Base-by-base conservation (phyloP, 2,113 vertebrate genomes). In the Pitta sordida region DNA sequence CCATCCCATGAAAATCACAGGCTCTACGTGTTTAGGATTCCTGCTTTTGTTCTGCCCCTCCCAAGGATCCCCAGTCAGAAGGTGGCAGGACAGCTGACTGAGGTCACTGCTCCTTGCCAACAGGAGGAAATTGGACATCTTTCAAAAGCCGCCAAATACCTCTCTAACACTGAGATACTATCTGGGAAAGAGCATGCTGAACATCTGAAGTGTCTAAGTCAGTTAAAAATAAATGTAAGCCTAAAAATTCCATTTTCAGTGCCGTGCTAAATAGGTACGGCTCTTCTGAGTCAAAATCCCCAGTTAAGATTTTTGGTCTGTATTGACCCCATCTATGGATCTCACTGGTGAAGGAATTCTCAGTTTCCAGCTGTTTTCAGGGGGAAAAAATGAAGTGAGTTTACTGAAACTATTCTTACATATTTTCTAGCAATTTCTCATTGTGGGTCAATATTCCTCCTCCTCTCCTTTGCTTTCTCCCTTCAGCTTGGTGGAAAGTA, bases 91-190 rank as follows among this genome's bases (percentile, higher is more conserved):
- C 49, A 83, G 89, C 43, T 74, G 71, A 27, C 81, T 70, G 69
- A 84, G 69, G 69, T 71, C 81, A 51, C 73, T 51, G 48, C 77
- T 84, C 64, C 68, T 59, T 81, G 76, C 77, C 81, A 89, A 64
- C 39, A 74, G 65, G 7, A 78, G 15, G 18, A 81, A 93, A 86
- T 8, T 32, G 29, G 68, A 86, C 93, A 69, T 77, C 80, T 90
- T 86, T 81, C 0, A 0, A 80, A 93, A 95, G 53, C 55, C 86
- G 90, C 55, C 1, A 3, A 89, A 78, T 92, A 55, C 60, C 69
- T 75, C 68, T 51, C 41, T 55, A 82, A 92, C 86, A 91, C 80
- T 86, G 69, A 76, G 73, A 94, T 67, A 59, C 52, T 84, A 74
- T 78, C 52, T 90, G 52, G 36, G 26, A 73, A 75, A 67, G 84